Evolutionary conservation across 1,140 invertebrate genomes (phyloP).

Genomic region (Zaprionus inermis): DNA sequence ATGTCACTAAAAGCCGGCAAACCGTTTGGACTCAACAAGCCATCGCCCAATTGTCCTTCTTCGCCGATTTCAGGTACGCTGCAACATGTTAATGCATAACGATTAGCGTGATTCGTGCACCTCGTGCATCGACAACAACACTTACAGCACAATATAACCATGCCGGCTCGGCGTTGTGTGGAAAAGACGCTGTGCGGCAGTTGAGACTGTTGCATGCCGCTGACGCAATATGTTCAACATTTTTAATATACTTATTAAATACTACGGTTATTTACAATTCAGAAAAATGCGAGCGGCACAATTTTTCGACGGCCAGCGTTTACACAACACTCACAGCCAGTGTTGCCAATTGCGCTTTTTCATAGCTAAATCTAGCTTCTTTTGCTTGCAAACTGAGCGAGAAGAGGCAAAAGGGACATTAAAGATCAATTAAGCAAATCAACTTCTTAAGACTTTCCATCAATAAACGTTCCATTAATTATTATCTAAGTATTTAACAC

Average conservation of each 20-base stretch:
- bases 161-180: slow-evolving; percentile 58
- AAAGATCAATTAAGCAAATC: not conserved
- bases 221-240: slow-evolving; percentile 73
- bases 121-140: slow-evolving; percentile 7
- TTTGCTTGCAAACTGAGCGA: not conserved
- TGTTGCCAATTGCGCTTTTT: not conserved
- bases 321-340: slow-evolving; percentile 61
- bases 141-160: slow-evolving; percentile 83
- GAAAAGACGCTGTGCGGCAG: slow-evolving; percentile 46
- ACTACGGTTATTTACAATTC: slow-evolving; percentile 52
- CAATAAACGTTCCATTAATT: not conserved
- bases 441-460: not conserved
- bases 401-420: not conserved
- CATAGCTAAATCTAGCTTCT: not conserved
- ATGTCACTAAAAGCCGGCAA: slow-evolving; percentile 92
- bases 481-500: not conserved
- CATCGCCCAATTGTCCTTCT: slow-evolving; percentile 90
- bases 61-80: slow-evolving; percentile 96
- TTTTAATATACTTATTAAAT: slow-evolving; percentile 26
- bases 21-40: slow-evolving; percentile 89
- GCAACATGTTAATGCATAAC: not conserved
- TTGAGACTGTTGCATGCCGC: slow-evolving; percentile 38
- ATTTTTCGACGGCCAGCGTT: slow-evolving; percentile 53
- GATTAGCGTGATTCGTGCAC: not conserved
- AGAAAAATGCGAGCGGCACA: slow-evolving; percentile 41